Evolutionary conservation across 2,888 invertebrate genomes (phyloP).

Genomic region (Epistrophe eligans): DNA sequence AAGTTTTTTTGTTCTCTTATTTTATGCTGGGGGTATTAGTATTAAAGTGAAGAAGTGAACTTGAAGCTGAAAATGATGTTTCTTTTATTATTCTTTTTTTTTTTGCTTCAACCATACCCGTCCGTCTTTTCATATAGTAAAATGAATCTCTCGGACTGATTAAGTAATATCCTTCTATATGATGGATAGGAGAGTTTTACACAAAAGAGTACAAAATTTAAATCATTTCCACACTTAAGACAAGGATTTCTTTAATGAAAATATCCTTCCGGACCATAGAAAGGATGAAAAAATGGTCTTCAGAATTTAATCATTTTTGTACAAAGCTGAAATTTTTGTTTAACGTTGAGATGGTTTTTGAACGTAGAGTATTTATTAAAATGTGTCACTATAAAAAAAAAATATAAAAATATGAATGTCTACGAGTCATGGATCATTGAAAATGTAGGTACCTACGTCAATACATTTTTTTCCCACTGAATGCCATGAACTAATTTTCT

Average conservation of each 20-base stretch:
- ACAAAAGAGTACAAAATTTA: slow-evolving; percentile 34
- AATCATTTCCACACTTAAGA: slow-evolving; percentile 40
- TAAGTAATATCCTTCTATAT: slow-evolving; percentile 49
- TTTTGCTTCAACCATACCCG: neutral
- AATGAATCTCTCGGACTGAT: slow-evolving; percentile 64
- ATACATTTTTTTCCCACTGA: neutral
- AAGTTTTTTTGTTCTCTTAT: neutral
- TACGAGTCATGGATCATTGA: neutral
- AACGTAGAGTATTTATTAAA: no score
- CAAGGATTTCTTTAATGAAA: slow-evolving; percentile 20
- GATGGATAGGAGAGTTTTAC: slow-evolving; percentile 54
- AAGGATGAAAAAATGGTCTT: slow-evolving; percentile 4
- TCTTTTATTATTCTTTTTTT: slow-evolving; percentile 8
- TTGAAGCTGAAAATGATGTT: slow-evolving; percentile 52
- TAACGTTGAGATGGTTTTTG: neutral
- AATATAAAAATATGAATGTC: neutral
- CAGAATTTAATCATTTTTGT: slow-evolving; percentile 45
- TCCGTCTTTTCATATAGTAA: slow-evolving; percentile 21
- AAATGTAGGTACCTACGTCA: no score
- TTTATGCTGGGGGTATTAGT: slow-evolving; percentile 1
- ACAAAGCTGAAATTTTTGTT: neutral
- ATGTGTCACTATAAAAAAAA: no score
- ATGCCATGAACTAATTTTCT: neutral
- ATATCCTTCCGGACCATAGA: neutral
- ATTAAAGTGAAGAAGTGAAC: slow-evolving; percentile 43